These are phyloP conservation scores for Pogonomyrmex barbatus DNA, from an alignment of 1,140 invertebrate species.

Conservation along the genomic window DNA sequence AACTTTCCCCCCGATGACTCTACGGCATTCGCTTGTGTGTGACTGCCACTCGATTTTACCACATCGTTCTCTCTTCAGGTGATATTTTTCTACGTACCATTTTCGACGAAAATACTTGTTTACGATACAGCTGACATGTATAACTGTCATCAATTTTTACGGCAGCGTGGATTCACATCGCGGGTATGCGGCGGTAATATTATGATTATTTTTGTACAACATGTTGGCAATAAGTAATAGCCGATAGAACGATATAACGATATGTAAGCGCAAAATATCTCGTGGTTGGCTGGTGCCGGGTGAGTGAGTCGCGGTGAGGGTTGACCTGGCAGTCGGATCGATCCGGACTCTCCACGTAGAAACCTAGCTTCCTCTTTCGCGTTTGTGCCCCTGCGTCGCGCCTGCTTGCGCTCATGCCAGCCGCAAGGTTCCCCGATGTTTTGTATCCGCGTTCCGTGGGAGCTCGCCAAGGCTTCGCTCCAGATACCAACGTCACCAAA, in stretches of 20 bases:
- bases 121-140: background rate
- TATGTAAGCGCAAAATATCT: slow-evolving; percentile 73
- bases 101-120: background rate
- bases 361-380: slow-evolving; percentile 77
- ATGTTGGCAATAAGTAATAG: slow-evolving; percentile 72
- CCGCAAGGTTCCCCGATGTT: slow-evolving; percentile 70
- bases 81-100: slow-evolving; percentile 2
- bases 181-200: background rate
- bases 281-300: slow-evolving; percentile 62
- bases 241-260: slow-evolving; percentile 38
- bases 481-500: slow-evolving; percentile 69
- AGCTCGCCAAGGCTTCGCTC: slow-evolving; percentile 47
- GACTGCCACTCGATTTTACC: slow-evolving; percentile 8
- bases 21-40: background rate
- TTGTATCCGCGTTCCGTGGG: slow-evolving; percentile 63
- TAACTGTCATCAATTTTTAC: background rate
- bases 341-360: slow-evolving; percentile 71
- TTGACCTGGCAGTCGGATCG: slow-evolving; percentile 80
- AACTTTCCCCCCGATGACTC: background rate
- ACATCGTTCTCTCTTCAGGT: background rate
- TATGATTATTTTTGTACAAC: background rate
- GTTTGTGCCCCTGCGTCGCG: slow-evolving; percentile 73
- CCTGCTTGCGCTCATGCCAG: slow-evolving; percentile 76
- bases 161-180: background rate
- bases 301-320: slow-evolving; percentile 74